Percentiles rank a stretch among this genome's conserved stretches.
Conservation (phyloP, 2,888 invertebrate genomes). For the Danaus chrysippus region DNA sequence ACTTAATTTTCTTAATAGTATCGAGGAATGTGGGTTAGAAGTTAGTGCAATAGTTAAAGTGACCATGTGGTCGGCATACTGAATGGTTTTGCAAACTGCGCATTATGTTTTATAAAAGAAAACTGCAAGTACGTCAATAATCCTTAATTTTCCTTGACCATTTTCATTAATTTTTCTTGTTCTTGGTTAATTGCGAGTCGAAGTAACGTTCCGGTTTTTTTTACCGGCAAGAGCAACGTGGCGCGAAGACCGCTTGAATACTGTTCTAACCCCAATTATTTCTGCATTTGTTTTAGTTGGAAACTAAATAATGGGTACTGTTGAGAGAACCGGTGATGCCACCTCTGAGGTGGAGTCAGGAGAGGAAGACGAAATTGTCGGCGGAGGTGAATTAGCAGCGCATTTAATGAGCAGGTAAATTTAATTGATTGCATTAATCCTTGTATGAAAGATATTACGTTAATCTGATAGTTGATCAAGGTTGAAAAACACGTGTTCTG, state of each 20-base stretch:
- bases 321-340: conserved; percentile 82
- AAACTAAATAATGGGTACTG: conserved; percentile 80
- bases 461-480: not conserved
- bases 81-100: conserved; percentile 65
- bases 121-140: conserved; percentile 32
- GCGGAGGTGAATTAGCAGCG: conserved; percentile 72
- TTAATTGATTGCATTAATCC: conserved; percentile 6
- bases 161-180: conserved; percentile 25
- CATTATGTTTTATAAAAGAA: conserved; percentile 62
- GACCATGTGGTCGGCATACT: conserved; percentile 69
- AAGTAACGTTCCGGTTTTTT: conserved; percentile 39
- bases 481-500: conserved; percentile 16
- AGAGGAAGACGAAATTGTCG: conserved; percentile 80
- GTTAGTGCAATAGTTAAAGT: conserved; percentile 33
- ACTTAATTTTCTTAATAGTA: conserved; percentile 4
- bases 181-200: conserved; percentile 35
- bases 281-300: conserved; percentile 44
- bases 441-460: not conserved
- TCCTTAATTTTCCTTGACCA: not conserved
- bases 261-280: conserved; percentile 20
- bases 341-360: conserved; percentile 83
- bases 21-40: not conserved
- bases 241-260: conserved; percentile 48
- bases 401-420: conserved; percentile 67
- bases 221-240: conserved; percentile 55